Conservation (phyloP, 1,140 invertebrate species). For the Bactericera cockerelli region DNA sequence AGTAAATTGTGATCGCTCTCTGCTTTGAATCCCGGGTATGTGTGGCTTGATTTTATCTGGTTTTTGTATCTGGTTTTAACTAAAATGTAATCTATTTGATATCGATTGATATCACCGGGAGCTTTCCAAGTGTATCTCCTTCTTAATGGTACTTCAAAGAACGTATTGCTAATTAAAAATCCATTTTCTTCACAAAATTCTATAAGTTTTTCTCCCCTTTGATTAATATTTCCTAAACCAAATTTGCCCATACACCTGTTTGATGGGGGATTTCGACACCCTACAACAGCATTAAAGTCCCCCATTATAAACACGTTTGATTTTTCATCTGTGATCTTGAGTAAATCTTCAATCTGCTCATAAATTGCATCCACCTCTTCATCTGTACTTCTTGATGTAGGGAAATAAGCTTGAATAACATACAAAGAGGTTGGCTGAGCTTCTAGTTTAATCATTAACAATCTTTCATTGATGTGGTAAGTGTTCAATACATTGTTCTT, state of each 20-base stretch:
- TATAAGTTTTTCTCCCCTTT: slow-evolving; percentile 7
- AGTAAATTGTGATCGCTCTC: slow-evolving; percentile 10
- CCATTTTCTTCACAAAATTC: slow-evolving; percentile 9
- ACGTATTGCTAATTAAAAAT: slow-evolving; percentile 6
- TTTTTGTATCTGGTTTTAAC: slow-evolving; percentile 17
- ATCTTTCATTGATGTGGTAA: neutral
- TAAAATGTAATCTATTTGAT: slow-evolving; percentile 27
- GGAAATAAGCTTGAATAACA: slow-evolving; percentile 10
- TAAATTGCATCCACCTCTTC: slow-evolving; percentile 9
- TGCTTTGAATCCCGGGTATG: slow-evolving; percentile 8
- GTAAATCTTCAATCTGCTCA: too few relatives aligned
- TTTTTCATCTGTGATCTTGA: slow-evolving; percentile 7
- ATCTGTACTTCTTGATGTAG: slow-evolving; percentile 6
- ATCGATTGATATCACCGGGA: slow-evolving; percentile 23
- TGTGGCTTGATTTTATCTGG: slow-evolving; percentile 4
- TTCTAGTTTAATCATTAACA: slow-evolving; percentile 8
- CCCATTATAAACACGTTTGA: slow-evolving; percentile 13
- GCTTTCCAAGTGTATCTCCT: slow-evolving; percentile 26
- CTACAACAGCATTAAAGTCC: slow-evolving; percentile 13
- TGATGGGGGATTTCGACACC: neutral
- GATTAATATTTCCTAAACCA: neutral
- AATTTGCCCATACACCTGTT: slow-evolving; percentile 3
- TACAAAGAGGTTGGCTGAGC: neutral
- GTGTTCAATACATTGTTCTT: neutral
- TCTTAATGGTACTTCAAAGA: neutral